Evolutionary conservation across 1,140 invertebrate species (phyloP).

Genomic region (Rhizoglyphus robini): DNA sequence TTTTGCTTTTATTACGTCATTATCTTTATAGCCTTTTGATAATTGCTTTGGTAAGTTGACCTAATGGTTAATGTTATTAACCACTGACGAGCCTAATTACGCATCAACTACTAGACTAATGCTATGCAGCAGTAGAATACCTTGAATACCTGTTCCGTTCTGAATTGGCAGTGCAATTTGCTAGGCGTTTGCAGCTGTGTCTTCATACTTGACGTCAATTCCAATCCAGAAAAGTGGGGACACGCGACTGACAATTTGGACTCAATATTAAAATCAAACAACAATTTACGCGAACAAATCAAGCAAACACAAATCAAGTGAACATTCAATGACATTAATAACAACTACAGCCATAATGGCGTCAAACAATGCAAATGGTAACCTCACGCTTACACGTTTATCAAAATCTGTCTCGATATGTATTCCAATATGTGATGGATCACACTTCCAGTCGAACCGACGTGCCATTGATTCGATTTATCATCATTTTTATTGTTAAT

Average conservation of each 20-base stretch:
- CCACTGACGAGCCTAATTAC: background rate
- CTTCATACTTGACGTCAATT: conserved; percentile 40
- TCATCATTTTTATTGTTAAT: too few species aligned
- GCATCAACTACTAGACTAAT: conserved; percentile 14
- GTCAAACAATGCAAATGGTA: too few species aligned
- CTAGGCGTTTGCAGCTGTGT: conserved; percentile 49
- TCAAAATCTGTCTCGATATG: too few species aligned
- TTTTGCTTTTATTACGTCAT: conserved; percentile 20
- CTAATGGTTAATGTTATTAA: background rate
- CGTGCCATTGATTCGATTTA: too few species aligned
- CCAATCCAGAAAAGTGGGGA: conserved; percentile 18
- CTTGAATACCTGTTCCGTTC: too few species aligned
- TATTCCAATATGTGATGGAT: too few species aligned
- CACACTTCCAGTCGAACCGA: too few species aligned
- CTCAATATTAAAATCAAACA: background rate
- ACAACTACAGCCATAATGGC: background rate
- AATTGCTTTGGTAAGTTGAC: conserved; percentile 27
- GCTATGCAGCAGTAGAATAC: conserved; percentile 57
- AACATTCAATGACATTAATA: background rate
- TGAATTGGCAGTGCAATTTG: conserved; percentile 52
- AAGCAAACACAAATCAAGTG: background rate
- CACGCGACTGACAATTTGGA: background rate
- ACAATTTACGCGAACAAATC: background rate
- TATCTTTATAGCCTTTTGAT: conserved; percentile 24
- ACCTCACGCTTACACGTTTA: too few species aligned